Conservation (phyloP, 2,888 invertebrate species). For the Xestia c-nigrum region DNA sequence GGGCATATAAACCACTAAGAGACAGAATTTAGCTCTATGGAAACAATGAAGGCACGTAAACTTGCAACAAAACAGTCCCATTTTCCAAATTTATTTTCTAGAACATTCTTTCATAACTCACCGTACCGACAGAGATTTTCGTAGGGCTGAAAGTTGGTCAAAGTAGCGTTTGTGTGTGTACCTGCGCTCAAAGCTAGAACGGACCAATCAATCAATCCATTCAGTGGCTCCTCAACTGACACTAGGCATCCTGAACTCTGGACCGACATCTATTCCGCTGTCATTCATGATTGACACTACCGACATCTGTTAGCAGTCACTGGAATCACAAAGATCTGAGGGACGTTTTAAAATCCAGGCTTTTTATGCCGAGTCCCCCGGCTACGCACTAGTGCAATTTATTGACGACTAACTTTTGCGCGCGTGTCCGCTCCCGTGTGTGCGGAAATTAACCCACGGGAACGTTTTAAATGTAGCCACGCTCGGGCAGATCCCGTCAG, state of each 20-base stretch:
- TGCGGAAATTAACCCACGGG: no score
- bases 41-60: background rate
- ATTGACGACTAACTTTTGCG: no score
- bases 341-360: background rate
- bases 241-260: background rate
- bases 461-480: no score
- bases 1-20: background rate
- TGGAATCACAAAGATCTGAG: background rate
- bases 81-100: background rate
- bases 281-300: background rate
- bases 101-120: no score
- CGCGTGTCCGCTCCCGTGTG: no score
- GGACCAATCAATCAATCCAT: background rate
- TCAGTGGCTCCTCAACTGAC: background rate
- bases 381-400: no score
- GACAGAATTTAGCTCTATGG: background rate
- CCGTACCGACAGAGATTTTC: background rate
- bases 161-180: background rate
- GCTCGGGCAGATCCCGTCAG: no score
- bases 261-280: background rate
- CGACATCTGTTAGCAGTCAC: slow-evolving; percentile 10
- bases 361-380: background rate
- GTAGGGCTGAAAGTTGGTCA: background rate
- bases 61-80: background rate
- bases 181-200: background rate